phyloP scores from a whole-genome alignment of 2,113 vertebrate species.

The Corythornis madagascariensis region DNA sequence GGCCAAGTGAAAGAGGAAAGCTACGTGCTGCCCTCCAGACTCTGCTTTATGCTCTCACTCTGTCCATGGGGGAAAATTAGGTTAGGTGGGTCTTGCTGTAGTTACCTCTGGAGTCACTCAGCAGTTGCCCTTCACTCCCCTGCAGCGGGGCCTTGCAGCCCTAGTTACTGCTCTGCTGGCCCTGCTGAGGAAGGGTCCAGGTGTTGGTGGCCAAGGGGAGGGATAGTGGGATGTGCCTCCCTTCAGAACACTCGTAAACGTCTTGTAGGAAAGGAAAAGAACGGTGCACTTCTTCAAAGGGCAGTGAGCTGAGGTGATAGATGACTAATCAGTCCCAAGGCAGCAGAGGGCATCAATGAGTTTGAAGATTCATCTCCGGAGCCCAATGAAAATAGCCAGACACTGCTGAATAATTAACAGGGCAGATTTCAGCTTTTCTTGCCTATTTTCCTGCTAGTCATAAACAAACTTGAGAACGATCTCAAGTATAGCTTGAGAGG shows the following conservation, averaged over 20 bases:
- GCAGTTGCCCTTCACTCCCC: accelerated
- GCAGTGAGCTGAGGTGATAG: not conserved
- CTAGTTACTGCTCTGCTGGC: accelerated
- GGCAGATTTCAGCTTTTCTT: not conserved
- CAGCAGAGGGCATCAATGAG: conserved; percentile 66
- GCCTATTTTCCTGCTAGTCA: accelerated
- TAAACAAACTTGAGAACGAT: not conserved
- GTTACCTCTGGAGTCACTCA: not conserved
- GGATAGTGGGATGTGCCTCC: not conserved
- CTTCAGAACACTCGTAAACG: not conserved
- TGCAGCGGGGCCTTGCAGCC: not conserved
- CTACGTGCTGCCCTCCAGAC: accelerated
- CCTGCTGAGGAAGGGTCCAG: not conserved
- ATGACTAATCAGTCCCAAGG: conserved; percentile 26
- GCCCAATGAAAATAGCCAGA: not conserved
- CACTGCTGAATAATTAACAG: accelerated
- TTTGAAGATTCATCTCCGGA: conserved; percentile 1
- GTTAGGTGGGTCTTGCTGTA: not conserved
- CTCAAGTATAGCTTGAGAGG: not conserved
- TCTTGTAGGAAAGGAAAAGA: not conserved
- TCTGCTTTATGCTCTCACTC: not conserved
- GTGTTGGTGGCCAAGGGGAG: not conserved
- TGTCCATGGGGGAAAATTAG: accelerated
- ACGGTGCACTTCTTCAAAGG: accelerated
- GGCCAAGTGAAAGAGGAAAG: not conserved